Percentiles rank a stretch among this genome's conserved stretches.
Conservation (phyloP, 92 coral and sea anemone species). For the Porites cylindrica region DNA sequence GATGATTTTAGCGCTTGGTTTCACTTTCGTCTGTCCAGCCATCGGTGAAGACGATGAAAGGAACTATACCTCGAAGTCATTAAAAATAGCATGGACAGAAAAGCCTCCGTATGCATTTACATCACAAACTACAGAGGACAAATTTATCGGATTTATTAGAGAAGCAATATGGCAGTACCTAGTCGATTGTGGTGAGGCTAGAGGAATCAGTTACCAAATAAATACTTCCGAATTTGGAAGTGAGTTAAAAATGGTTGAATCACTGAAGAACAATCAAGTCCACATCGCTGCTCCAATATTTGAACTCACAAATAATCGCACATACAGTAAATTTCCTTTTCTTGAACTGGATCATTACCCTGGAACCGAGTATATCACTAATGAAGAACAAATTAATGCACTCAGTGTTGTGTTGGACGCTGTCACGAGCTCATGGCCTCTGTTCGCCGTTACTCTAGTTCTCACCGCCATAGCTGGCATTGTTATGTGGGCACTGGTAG, state of each 20-base stretch:
- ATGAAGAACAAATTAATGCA: not conserved
- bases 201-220: not conserved
- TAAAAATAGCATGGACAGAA: conserved; percentile 3
- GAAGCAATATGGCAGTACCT: not conserved
- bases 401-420: conserved; percentile 7
- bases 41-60: no score
- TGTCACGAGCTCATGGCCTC: conserved; percentile 35
- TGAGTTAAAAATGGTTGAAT: conserved; percentile 19
- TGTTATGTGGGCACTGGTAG: conserved; percentile 63
- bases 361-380: conserved; percentile 25
- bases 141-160: not conserved
- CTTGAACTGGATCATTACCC: conserved; percentile 39
- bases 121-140: not conserved
- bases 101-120: conserved; percentile 15
- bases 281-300: conserved; percentile 22
- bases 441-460: conserved; percentile 27
- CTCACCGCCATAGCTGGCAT: conserved; percentile 53
- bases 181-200: not conserved
- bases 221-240: not conserved
- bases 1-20: no score
- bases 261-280: conserved; percentile 2
- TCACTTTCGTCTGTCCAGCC: no score
- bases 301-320: conserved; percentile 2
- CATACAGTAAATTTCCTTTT: conserved; percentile 23
- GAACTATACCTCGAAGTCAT: not conserved